Conservation (phyloP, 2,888 invertebrate genomes). For the Mactromeris polynyma region DNA sequence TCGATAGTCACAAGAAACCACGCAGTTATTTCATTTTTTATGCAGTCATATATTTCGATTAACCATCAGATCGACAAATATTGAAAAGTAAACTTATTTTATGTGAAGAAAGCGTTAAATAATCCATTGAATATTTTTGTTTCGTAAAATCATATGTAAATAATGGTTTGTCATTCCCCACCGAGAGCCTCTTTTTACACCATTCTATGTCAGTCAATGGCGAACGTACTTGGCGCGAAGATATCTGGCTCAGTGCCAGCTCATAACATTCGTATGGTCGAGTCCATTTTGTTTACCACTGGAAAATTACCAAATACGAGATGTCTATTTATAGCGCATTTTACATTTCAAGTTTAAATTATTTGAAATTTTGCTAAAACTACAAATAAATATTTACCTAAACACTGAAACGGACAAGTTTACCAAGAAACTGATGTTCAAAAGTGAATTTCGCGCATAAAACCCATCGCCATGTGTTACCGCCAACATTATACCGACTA, state of each 20-base stretch:
- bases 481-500: neutral
- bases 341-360: neutral
- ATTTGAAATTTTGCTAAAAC: slow-evolving; percentile 25
- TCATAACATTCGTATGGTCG: slow-evolving; percentile 41
- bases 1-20: neutral
- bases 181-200: slow-evolving; percentile 40
- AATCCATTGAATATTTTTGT: neutral
- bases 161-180: slow-evolving; percentile 5
- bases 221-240: slow-evolving; percentile 66
- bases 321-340: slow-evolving; percentile 14
- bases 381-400: neutral
- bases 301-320: slow-evolving; percentile 56
- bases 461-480: neutral
- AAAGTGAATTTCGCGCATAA: neutral
- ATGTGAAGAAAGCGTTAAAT: neutral
- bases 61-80: neutral
- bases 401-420: neutral
- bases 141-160: neutral
- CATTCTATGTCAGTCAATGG: slow-evolving; percentile 69
- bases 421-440: neutral
- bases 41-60: neutral
- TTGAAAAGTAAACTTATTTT: neutral
- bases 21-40: neutral
- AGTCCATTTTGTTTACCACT: slow-evolving; percentile 45
- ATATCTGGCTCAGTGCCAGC: slow-evolving; percentile 61